A percentile compares a stretch with the other conserved stretches of the same genome.
These are phyloP conservation scores for Phrixothrix hirtus DNA, from an alignment of 2,888 invertebrate genomes.

Conservation along the genomic window DNA sequence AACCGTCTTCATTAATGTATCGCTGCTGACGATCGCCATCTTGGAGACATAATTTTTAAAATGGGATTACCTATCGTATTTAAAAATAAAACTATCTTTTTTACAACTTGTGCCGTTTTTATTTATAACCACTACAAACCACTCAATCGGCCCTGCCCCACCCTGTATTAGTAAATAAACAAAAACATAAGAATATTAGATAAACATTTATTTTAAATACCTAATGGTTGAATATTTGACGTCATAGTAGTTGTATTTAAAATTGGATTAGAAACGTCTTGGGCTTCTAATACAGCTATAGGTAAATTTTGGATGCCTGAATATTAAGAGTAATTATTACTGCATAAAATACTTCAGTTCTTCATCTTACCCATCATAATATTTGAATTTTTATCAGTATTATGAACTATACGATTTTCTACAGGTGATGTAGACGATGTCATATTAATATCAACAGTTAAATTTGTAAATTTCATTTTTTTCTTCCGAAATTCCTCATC, in stretches of 20 bases:
- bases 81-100: too few species aligned
- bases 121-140: too few species aligned
- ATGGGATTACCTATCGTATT: too few species aligned
- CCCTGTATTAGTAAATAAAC: too few species aligned
- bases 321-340: slow-evolving; percentile 1
- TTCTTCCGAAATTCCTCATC: slow-evolving; percentile 67
- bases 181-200: too few species aligned
- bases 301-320: slow-evolving; percentile 21
- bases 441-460: slow-evolving; percentile 23
- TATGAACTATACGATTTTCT: slow-evolving; percentile 19
- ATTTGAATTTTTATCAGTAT: slow-evolving; percentile 8
- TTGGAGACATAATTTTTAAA: too few species aligned
- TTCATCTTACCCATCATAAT: slow-evolving; percentile 28
- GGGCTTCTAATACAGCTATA: slow-evolving; percentile 3
- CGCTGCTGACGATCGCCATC: too few species aligned
- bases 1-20: too few species aligned
- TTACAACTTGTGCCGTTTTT: too few species aligned
- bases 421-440: slow-evolving; percentile 24
- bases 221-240: slow-evolving; percentile 35
- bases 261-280: slow-evolving; percentile 3
- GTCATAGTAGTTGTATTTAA: slow-evolving; percentile 14
- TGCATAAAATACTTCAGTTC: neutral
- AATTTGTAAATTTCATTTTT: slow-evolving; percentile 54
- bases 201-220: slow-evolving; percentile 28
- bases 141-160: too few species aligned